A percentile compares a stretch with the other conserved stretches of the same genome.
phyloP scores from a whole-genome alignment of 1,140 invertebrate species.

The Mamestra configurata region DNA sequence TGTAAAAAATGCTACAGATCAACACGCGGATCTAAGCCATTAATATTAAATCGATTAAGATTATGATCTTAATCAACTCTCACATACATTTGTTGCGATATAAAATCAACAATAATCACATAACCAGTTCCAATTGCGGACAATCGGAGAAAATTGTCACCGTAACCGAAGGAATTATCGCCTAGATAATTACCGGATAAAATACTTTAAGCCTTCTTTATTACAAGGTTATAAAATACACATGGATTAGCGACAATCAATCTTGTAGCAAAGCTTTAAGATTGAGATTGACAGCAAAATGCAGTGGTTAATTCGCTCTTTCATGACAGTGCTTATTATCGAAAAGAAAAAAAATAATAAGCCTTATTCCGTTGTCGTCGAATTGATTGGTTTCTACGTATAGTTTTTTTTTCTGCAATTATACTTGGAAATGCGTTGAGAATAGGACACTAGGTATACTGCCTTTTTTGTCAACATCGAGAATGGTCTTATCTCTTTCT shows the following conservation, averaged over 20 bases:
- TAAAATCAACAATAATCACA: slow-evolving; percentile 45
- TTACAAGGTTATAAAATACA: slow-evolving; percentile 50
- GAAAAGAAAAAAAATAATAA: slow-evolving; percentile 69
- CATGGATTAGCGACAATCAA: slow-evolving; percentile 47
- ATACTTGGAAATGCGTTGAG: slow-evolving; percentile 67
- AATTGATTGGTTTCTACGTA: slow-evolving; percentile 76
- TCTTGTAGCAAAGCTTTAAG: slow-evolving; percentile 33
- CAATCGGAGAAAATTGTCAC: slow-evolving; percentile 71
- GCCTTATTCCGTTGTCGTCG: slow-evolving; percentile 65
- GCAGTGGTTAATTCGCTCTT: slow-evolving; percentile 55
- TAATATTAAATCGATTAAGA: slow-evolving; percentile 24
- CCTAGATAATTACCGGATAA: slow-evolving; percentile 69
- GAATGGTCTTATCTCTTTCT: slow-evolving; percentile 37
- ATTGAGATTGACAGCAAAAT: slow-evolving; percentile 32
- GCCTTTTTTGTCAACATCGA: slow-evolving; percentile 20
- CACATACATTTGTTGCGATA: slow-evolving; percentile 42
- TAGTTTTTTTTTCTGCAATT: slow-evolving; percentile 67
- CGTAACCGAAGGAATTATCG: slow-evolving; percentile 67
- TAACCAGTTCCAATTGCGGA: slow-evolving; percentile 50
- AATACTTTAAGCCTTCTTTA: slow-evolving; percentile 59
- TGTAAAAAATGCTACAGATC: neutral
- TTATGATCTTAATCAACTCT: slow-evolving; percentile 34
- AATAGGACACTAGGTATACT: slow-evolving; percentile 45
- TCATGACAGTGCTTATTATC: slow-evolving; percentile 63
- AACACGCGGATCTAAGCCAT: slow-evolving; percentile 20